Evolutionary conservation across 2,888 invertebrate genomes (phyloP).

Genomic region (Idaea biselata): DNA sequence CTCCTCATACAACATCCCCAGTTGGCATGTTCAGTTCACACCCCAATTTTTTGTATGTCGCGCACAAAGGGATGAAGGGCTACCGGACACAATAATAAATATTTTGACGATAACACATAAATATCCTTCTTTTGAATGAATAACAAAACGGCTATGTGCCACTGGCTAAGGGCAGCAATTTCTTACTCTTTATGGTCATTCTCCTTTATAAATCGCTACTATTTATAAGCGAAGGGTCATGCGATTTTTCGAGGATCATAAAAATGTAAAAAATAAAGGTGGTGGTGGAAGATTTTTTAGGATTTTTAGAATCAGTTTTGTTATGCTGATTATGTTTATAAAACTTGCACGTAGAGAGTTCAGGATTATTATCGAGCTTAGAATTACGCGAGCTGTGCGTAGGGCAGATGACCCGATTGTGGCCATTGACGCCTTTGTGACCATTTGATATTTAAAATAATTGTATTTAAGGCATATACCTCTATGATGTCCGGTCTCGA

Average conservation of each 20-base stretch:
- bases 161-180: conserved; percentile 66
- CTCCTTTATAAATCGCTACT: conserved; percentile 70
- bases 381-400: too few species aligned
- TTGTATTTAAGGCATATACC: too few species aligned
- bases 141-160: conserved; percentile 70
- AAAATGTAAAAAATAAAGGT: conserved; percentile 21
- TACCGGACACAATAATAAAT: conserved; percentile 78
- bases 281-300: conserved; percentile 20
- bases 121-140: conserved; percentile 76
- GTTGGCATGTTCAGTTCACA: conserved; percentile 56
- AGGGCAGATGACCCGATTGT: too few species aligned
- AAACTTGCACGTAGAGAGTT: not conserved
- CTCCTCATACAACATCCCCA: conserved; percentile 40
- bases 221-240: conserved; percentile 61
- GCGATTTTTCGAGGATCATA: conserved; percentile 52
- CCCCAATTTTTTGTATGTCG: conserved; percentile 67
- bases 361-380: not conserved
- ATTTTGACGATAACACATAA: conserved; percentile 80
- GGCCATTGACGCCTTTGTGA: too few species aligned
- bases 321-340: not conserved
- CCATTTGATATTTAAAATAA: too few species aligned
- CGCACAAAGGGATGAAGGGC: conserved; percentile 74
- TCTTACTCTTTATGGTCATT: conserved; percentile 70
- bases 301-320: not conserved
- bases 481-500: too few species aligned